Conservation (phyloP, 2,113 vertebrate species). For the Oryzias woworae region DNA sequence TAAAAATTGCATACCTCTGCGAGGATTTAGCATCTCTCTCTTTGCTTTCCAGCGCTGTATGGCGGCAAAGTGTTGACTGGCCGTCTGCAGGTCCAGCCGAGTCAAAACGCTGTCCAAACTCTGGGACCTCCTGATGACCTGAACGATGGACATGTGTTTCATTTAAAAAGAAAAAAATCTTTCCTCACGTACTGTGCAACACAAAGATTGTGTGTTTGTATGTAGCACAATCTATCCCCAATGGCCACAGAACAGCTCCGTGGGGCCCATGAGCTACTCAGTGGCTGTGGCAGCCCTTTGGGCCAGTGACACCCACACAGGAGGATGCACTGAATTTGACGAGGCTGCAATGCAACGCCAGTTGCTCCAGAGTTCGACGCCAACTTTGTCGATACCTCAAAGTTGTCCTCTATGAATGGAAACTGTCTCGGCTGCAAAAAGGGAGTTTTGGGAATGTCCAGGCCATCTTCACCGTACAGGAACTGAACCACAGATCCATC, state of each 20-base stretch:
- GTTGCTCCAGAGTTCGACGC: too few relatives aligned
- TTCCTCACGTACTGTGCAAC: too few relatives aligned
- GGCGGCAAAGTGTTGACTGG: constrained; percentile 79
- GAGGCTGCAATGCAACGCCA: constrained; percentile 52
- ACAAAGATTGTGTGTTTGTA: constrained; percentile 30
- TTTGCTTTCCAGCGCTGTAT: constrained; percentile 86
- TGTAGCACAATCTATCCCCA: constrained; percentile 64
- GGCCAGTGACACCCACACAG: constrained; percentile 60
- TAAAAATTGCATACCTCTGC: constrained; percentile 67
- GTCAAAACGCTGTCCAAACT: constrained; percentile 83
- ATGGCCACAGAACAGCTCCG: constrained; percentile 12
- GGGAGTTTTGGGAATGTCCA: constrained; percentile 94
- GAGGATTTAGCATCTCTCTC: constrained; percentile 62
- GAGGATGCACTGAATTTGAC: constrained; percentile 66
- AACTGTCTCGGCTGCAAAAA: constrained; percentile 91
- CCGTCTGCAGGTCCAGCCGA: constrained; percentile 80
- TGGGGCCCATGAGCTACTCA: constrained; percentile 67
- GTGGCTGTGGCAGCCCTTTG: constrained; percentile 71
- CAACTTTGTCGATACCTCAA: constrained; percentile 78
- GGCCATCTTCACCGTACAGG: constrained; percentile 94
- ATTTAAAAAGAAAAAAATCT: too few relatives aligned
- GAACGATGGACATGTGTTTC: background rate
- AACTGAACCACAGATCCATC: constrained; percentile 97
- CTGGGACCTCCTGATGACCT: constrained; percentile 88
- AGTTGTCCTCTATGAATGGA: constrained; percentile 92